Base-by-base conservation (phyloP, 2,888 invertebrate genomes). In the Carcina quercana region DNA sequence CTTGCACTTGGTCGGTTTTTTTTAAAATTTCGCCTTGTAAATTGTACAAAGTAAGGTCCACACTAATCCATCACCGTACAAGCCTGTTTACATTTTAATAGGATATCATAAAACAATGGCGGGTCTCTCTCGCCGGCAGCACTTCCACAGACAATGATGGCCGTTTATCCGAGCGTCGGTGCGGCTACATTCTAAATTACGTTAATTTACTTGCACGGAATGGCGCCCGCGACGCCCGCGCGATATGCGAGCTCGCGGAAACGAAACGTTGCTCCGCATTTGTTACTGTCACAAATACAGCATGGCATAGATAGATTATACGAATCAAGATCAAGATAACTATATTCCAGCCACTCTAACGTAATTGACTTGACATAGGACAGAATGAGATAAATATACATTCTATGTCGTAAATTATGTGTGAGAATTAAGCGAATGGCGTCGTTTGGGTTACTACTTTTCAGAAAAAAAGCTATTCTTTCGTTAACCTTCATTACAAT, bases 71-170 rank as follows among this genome's bases (percentile, higher is more conserved):
- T 25, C 25, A 15, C 25, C 3, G 5, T 8, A n/a, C 10, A 33
- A 15, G 41, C 35, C 56, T 48, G 55, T 55, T 60, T 52, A 61
- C 59, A 55, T 45, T 69, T 65, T 70, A 63, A 64, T 58, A 54
- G 56, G 54, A 52, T 58, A 59, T 64, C 61, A 66, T 74, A 74
- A 73, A 76, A 66, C 66, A 67, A 61, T 55, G 10, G 50, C 39
- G 12, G 50, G 47, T 48, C 51, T 54, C 31, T 38, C 34, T 5
- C 12, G 12, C 17, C 12, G 8, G 15, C 24, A 20, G 30, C 13
- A 30, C 20, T 31, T 31, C 52, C 50, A 53, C 53, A 50, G 47
- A 56, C 69, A 61, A 71, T 71, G 62, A 71, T 69, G 55, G 71
- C 71, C 61, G 71, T 72, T 78, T 73, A 79, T 76, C 62, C 70